Evolutionary conservation across 2,797 vertebrate species (phyloP), one percentile per base, ranked within the genome.

Genomic region (Phrynocephalus guinanensis): DNA sequence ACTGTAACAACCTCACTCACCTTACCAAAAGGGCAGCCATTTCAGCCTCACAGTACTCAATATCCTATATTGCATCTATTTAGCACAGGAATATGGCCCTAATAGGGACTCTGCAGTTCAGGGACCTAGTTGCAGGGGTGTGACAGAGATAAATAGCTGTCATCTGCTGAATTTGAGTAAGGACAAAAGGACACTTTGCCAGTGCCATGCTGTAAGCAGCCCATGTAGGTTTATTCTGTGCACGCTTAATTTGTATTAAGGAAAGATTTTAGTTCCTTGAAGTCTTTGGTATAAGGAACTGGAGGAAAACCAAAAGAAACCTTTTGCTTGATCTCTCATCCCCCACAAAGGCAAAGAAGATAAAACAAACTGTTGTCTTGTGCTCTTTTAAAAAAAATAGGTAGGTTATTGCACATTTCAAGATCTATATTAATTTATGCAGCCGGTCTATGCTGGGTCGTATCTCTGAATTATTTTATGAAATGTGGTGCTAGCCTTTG

Each of bases 61-160:
- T 98, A 97, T 96, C 95, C 95, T 93, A 96, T 96, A 97, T 98
- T 67, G 90, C 92, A 97, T 97, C 96, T 96, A 97, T 98, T 98
- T 97, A 98, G 95, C 94, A 94, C 91, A 92, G 92, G 95, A 92
- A 84, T 92, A 93, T 87, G 93, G 95, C 92, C 91, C 95, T 97
- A 92, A 95, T 90, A 86, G 94, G 93, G 94, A 96, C 94, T 96
- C 91, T 4, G 8, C 94, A 95, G 95, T 93, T 94, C 94, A 95
- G 96, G 95, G 95, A 94, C 95, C 96, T 94, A 96, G 96, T 97
- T 95, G 94, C 94, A 95, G 68, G 79, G 90, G 84, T 95, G 94
- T 98, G 98, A 98, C 98, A 98, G 95, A 99, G 98, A 99, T 97
- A 98, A 98, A 99, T 98, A 97, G 96, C 96, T 94, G 92, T 81